Percentiles rank a stretch among this genome's conserved stretches.
These are phyloP conservation scores for Drosophila repleta DNA, from an alignment of 1,140 invertebrate species.

Conservation along the genomic window DNA sequence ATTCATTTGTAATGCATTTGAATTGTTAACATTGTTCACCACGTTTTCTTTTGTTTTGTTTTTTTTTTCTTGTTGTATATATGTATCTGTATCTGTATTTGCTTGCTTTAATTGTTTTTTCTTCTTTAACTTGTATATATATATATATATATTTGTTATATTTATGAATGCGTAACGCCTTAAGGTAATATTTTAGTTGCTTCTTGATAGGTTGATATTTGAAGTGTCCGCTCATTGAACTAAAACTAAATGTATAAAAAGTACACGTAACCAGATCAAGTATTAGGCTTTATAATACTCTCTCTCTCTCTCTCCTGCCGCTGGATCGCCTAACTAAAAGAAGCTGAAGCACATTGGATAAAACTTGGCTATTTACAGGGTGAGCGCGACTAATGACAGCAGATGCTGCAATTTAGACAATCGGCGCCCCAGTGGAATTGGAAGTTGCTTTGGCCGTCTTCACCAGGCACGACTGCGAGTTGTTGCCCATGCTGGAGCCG, in stretches of 20 bases:
- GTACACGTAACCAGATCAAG: constrained; percentile 12
- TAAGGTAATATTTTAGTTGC: constrained; percentile 80
- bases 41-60: constrained; percentile 29
- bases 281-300: constrained; percentile 44
- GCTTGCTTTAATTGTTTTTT: constrained; percentile 36
- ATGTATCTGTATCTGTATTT: constrained; percentile 51
- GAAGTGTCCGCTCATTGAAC: constrained; percentile 35
- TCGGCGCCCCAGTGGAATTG: constrained; percentile 41
- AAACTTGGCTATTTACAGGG: constrained; percentile 57
- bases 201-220: constrained; percentile 60
- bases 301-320: constrained; percentile 9
- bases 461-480: constrained; percentile 76
- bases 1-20: constrained; percentile 70
- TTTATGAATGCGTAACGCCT: constrained; percentile 73
- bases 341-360: constrained; percentile 35
- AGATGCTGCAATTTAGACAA: constrained; percentile 47
- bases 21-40: constrained; percentile 83
- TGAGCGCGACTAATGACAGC: constrained; percentile 24
- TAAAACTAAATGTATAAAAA: constrained; percentile 15
- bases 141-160: constrained; percentile 51
- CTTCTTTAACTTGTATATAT: constrained; percentile 35
- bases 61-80: constrained; percentile 35
- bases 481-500: constrained; percentile 81
- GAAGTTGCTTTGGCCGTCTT: constrained; percentile 63
- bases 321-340: constrained; percentile 20